Percentiles rank a stretch among this genome's conserved stretches.
phyloP scores from a whole-genome alignment of 1,140 invertebrate species.

The Drosophila tropicalis region DNA sequence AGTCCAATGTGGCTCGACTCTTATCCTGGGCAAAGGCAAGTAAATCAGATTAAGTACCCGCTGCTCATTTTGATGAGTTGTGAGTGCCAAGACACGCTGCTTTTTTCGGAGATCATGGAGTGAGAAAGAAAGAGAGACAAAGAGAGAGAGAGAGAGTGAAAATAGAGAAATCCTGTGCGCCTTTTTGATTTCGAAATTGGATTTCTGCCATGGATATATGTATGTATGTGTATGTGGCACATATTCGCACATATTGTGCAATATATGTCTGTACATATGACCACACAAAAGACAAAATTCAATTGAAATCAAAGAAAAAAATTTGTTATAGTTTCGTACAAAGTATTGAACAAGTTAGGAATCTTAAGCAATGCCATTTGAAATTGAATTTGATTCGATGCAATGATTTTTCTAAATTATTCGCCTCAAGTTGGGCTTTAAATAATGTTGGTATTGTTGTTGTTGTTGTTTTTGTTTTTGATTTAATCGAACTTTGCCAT shows the following conservation, averaged over 20 bases:
- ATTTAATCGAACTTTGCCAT: slow-evolving; percentile 30
- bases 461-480: not conserved
- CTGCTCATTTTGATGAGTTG: slow-evolving; percentile 80
- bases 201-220: slow-evolving; percentile 50
- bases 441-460: not conserved
- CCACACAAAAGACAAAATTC: slow-evolving; percentile 33
- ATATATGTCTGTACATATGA: slow-evolving; percentile 42
- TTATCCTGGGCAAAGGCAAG: slow-evolving; percentile 56
- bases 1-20: slow-evolving; percentile 34
- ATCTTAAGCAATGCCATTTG: not conserved
- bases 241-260: slow-evolving; percentile 14
- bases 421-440: not conserved
- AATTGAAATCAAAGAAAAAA: not conserved
- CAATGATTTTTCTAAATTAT: not conserved
- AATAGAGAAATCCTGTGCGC: slow-evolving; percentile 37
- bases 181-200: slow-evolving; percentile 69
- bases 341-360: not conserved
- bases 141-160: not conserved
- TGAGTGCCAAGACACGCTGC: slow-evolving; percentile 34
- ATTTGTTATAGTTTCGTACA: not conserved
- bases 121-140: not conserved
- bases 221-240: slow-evolving; percentile 31
- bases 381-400: not conserved
- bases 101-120: not conserved
- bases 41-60: slow-evolving; percentile 82